These are phyloP conservation scores for Macrotis lagotis DNA, from an alignment of 2,113 vertebrate species.

Conservation along the genomic window DNA sequence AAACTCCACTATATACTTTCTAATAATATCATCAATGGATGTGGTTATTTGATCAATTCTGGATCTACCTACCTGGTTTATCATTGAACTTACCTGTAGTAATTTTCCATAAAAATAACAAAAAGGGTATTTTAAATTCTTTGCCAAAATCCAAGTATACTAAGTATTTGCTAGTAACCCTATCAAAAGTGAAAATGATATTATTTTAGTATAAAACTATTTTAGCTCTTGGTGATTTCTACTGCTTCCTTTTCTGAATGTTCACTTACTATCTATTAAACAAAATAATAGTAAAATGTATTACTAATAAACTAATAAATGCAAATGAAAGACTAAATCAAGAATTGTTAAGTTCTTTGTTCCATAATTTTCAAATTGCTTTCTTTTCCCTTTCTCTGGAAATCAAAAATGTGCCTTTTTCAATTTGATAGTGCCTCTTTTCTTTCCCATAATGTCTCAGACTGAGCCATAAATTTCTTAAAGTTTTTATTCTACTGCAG, in stretches of 20 bases:
- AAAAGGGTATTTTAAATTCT: not conserved
- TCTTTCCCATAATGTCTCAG: not conserved
- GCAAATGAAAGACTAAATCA: not conserved
- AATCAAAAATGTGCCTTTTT: not conserved
- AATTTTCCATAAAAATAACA: not conserved
- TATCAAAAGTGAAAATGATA: not conserved
- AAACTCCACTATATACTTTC: not conserved
- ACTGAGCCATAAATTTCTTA: not conserved
- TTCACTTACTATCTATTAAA: not conserved
- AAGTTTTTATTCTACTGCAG: not conserved
- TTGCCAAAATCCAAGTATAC: not conserved
- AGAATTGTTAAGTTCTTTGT: not conserved
- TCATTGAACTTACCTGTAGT: not conserved
- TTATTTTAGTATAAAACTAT: not conserved
- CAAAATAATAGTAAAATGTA: not conserved
- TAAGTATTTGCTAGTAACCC: not conserved
- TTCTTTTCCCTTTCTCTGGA: not conserved
- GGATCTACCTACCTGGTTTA: not conserved
- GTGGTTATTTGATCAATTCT: not conserved
- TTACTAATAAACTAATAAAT: not conserved
- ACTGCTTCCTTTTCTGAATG: not conserved
- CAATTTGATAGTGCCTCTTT: not conserved
- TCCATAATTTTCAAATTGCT: not conserved
- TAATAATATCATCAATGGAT: not conserved
- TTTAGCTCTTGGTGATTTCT: not conserved